A percentile compares a stretch with the other conserved stretches of the same genome.
phyloP scores from a whole-genome alignment of 2,797 vertebrate genomes.

The Muraenolepis orangiensis region DNA sequence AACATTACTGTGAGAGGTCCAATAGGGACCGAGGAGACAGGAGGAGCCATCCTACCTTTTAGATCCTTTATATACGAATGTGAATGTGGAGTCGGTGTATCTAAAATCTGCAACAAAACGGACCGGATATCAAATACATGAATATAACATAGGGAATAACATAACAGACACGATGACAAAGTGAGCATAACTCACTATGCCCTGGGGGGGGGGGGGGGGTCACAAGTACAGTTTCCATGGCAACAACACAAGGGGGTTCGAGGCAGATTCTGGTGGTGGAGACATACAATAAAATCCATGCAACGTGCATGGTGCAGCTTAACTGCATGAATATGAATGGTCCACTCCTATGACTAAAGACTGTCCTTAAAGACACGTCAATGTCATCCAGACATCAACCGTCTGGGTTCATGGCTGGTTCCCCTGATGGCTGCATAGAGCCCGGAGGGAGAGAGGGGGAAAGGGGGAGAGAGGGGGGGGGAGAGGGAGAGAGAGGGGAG shows the following conservation, averaged over 20 bases:
- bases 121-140: not conserved
- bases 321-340: not conserved
- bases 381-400: too few relatives aligned
- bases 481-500: too few relatives aligned
- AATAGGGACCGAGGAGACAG: not conserved
- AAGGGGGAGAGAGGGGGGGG: too few relatives aligned
- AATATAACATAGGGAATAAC: not conserved
- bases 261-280: not conserved
- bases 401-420: too few relatives aligned
- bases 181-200: not conserved
- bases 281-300: not conserved
- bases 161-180: not conserved
- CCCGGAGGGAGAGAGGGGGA: too few relatives aligned
- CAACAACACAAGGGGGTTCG: slow-evolving; percentile 57
- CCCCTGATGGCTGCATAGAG: too few relatives aligned
- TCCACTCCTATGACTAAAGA: not conserved
- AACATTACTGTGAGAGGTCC: not conserved
- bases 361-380: too few relatives aligned
- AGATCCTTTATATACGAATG: slow-evolving; percentile 84
- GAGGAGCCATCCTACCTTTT: slow-evolving; percentile 75
- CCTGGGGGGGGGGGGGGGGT: not conserved
- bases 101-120: slow-evolving; percentile 80
- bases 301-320: not conserved
- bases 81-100: slow-evolving; percentile 85
- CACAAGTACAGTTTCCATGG: slow-evolving; percentile 81